Percentiles rank a stretch among this genome's conserved stretches.
phyloP scores from a whole-genome alignment of 2,888 invertebrate species.

The Tachina lurida region DNA sequence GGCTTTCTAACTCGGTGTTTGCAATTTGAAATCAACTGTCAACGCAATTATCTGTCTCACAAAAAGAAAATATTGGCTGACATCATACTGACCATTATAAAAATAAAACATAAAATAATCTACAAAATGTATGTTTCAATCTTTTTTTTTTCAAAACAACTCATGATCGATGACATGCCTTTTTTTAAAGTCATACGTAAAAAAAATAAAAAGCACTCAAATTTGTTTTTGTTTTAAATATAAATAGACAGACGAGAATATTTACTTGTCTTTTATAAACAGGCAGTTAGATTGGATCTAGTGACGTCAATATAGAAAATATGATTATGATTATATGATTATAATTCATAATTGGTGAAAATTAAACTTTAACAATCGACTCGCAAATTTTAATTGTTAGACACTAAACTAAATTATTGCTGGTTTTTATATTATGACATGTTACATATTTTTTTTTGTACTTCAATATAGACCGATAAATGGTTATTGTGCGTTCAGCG shows the following conservation, averaged over 20 bases:
- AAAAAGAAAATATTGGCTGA: slow-evolving; percentile 34
- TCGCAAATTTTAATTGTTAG: too few species aligned
- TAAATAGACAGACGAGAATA: neutral
- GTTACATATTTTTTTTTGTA: too few species aligned
- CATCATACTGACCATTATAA: slow-evolving; percentile 8
- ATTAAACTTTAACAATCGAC: too few species aligned
- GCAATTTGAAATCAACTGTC: too few species aligned
- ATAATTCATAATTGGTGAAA: neutral
- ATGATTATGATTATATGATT: too few species aligned
- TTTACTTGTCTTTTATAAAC: neutral
- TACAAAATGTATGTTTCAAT: neutral
- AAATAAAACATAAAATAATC: neutral
- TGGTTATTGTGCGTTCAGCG: too few species aligned
- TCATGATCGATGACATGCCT: slow-evolving; percentile 50
- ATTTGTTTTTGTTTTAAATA: too few species aligned
- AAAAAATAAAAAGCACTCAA: too few species aligned
- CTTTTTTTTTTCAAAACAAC: neutral
- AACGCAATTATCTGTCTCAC: neutral
- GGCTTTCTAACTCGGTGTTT: too few species aligned
- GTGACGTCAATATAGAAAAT: neutral
- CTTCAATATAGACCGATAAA: too few species aligned
- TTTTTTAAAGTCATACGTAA: neutral
- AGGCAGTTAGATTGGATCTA: slow-evolving; percentile 13
- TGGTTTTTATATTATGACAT: too few species aligned
- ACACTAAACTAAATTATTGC: too few species aligned